Evolutionary conservation across 2,888 invertebrate genomes (phyloP).

Genomic region (Epinotia demarniana): DNA sequence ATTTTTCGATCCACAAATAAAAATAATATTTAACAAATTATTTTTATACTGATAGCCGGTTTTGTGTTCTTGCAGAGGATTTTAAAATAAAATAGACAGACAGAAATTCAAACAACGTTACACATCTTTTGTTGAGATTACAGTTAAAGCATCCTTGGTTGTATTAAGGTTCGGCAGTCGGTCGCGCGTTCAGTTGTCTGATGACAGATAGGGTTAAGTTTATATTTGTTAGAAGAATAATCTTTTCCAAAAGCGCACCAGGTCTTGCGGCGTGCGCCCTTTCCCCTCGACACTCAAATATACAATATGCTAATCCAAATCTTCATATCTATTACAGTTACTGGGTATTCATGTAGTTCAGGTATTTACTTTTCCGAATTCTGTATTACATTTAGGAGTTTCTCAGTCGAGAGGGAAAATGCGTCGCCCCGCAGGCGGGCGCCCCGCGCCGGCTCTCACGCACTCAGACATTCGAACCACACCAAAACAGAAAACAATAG

Average conservation of each 20-base stretch:
- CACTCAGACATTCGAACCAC: slow-evolving; percentile 87
- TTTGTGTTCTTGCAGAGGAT: slow-evolving; percentile 79
- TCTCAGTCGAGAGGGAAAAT: slow-evolving; percentile 54
- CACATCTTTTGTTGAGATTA: slow-evolving; percentile 74
- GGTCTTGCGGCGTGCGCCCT: slow-evolving; percentile 65
- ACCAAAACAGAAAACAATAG: slow-evolving; percentile 92
- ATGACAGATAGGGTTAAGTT: slow-evolving; percentile 80
- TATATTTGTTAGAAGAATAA: slow-evolving; percentile 80
- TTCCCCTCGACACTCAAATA: slow-evolving; percentile 44
- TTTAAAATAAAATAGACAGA: slow-evolving; percentile 66
- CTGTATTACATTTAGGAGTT: slow-evolving; percentile 46
- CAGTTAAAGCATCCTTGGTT: slow-evolving; percentile 76
- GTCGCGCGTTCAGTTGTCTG: slow-evolving; percentile 76
- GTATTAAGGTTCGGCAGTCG: slow-evolving; percentile 76
- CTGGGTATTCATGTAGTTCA: slow-evolving; percentile 43
- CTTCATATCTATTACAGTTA: slow-evolving; percentile 40
- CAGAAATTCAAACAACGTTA: slow-evolving; percentile 62
- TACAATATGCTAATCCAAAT: slow-evolving; percentile 43
- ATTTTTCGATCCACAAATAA: slow-evolving; percentile 84
- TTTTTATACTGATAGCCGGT: slow-evolving; percentile 84
- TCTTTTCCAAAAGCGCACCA: slow-evolving; percentile 73
- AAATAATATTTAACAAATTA: slow-evolving; percentile 75
- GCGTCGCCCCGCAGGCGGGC: slow-evolving; percentile 67
- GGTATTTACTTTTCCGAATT: slow-evolving; percentile 45
- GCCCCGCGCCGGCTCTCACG: slow-evolving; percentile 86